Percentiles rank a stretch among this genome's conserved stretches.
phyloP scores from a whole-genome alignment of 2,888 invertebrate species.

The Amblyteles armatorius region DNA sequence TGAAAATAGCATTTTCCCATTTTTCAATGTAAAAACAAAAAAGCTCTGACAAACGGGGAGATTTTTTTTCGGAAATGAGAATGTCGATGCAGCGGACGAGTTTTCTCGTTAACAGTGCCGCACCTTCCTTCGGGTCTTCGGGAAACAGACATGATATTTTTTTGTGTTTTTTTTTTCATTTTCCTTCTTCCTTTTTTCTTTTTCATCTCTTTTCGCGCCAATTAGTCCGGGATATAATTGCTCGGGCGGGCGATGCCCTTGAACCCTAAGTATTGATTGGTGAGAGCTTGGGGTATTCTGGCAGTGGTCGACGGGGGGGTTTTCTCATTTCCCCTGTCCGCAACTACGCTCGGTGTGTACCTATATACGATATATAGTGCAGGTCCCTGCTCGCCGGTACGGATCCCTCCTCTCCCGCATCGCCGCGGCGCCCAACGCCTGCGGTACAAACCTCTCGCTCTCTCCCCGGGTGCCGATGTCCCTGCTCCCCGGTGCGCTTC shows the following conservation, averaged over 20 bases:
- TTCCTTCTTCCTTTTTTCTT: background rate
- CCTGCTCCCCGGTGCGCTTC: constrained; percentile 37
- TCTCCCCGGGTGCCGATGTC: constrained; percentile 68
- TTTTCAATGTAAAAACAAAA: too few species aligned
- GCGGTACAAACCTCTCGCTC: constrained; percentile 42
- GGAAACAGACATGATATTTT: constrained; percentile 11
- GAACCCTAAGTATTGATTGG: constrained; percentile 84
- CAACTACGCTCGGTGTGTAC: constrained; percentile 61
- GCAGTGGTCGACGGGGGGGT: constrained; percentile 73
- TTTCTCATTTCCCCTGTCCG: constrained; percentile 74
- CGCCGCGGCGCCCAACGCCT: constrained; percentile 65
- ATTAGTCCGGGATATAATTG: constrained; percentile 83
- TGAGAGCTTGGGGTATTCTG: constrained; percentile 79
- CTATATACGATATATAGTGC: constrained; percentile 39
- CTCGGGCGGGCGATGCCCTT: constrained; percentile 84
- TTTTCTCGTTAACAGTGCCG: constrained; percentile 11
- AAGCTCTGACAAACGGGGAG: background rate
- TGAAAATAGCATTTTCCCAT: too few species aligned
- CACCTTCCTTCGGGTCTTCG: constrained; percentile 4
- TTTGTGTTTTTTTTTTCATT: background rate
- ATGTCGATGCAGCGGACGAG: background rate
- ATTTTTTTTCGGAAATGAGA: constrained; percentile 9
- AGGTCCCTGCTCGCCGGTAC: constrained; percentile 53
- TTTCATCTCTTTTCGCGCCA: constrained; percentile 69
- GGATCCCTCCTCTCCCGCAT: constrained; percentile 54